Percentiles rank a stretch among this genome's conserved stretches.
phyloP scores from a whole-genome alignment of 2,113 vertebrate genomes.

The Alouatta palliata region DNA sequence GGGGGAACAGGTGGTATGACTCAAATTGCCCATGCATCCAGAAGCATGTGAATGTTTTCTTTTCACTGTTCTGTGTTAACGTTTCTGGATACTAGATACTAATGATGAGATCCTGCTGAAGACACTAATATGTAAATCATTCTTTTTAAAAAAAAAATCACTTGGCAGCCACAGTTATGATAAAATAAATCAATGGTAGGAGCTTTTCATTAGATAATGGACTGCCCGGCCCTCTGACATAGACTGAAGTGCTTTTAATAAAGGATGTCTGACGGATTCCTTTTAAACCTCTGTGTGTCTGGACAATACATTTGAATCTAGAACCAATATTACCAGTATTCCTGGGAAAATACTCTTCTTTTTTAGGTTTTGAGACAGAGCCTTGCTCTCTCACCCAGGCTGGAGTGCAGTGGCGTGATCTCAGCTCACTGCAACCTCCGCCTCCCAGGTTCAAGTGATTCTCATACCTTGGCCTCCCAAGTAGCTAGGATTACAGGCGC shows the following conservation, averaged over 20 bases:
- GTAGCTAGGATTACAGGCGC: too few species aligned
- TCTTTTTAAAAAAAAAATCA: neutral
- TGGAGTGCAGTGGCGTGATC: too few species aligned
- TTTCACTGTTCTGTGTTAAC: neutral
- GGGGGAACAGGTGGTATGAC: neutral
- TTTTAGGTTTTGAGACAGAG: too few species aligned
- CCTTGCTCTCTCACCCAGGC: too few species aligned
- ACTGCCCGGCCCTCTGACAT: neutral
- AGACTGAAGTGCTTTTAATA: neutral
- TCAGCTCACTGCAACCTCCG: too few species aligned
- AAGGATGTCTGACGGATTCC: constrained; percentile 2
- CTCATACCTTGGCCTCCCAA: too few species aligned
- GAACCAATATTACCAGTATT: neutral
- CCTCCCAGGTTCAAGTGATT: too few species aligned
- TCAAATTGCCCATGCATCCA: neutral
- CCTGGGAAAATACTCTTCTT: neutral
- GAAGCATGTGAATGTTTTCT: neutral
- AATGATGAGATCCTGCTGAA: neutral
- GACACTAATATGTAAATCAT: constrained; percentile 24
- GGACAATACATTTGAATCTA: constrained; percentile 13
- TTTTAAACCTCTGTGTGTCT: neutral
- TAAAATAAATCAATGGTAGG: constrained; percentile 42
- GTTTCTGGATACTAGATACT: neutral
- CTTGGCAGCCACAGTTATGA: constrained; percentile 20
- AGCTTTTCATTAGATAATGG: constrained; percentile 37